Conservation (phyloP, 2,113 vertebrate genomes). For the Rhagologus leucostigma region DNA sequence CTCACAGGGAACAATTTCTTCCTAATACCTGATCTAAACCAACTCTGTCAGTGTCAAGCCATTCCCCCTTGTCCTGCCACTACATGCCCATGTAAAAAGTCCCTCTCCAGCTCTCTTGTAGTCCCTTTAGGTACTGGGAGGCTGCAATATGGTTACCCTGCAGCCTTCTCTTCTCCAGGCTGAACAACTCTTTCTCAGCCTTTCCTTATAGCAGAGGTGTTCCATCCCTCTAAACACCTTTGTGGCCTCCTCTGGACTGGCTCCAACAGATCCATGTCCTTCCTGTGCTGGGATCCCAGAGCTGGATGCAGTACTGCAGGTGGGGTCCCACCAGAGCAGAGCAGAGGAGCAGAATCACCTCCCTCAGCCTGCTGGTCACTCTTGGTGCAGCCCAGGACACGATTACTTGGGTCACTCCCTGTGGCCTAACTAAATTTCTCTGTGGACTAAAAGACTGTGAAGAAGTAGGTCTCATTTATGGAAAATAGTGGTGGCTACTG, state of each 20-base stretch:
- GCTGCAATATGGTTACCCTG: neutral
- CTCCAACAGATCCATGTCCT: neutral
- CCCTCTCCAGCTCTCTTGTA: neutral
- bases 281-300: neutral
- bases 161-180: neutral
- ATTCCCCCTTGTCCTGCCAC: neutral
- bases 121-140: neutral
- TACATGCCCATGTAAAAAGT: neutral
- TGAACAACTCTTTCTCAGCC: neutral
- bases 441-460: neutral
- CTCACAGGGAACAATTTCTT: neutral
- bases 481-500: neutral
- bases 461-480: neutral
- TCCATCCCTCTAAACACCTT: neutral
- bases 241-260: neutral
- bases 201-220: neutral
- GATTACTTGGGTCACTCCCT: neutral
- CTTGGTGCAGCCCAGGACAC: neutral
- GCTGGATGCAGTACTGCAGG: neutral
- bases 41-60: neutral
- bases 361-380: neutral
- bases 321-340: neutral
- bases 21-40: neutral
- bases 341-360: neutral
- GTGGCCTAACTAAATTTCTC: neutral